A percentile compares a stretch with the other conserved stretches of the same genome.
Conservation (phyloP, 1,140 invertebrate genomes). For the Reticulitermes speratus region DNA sequence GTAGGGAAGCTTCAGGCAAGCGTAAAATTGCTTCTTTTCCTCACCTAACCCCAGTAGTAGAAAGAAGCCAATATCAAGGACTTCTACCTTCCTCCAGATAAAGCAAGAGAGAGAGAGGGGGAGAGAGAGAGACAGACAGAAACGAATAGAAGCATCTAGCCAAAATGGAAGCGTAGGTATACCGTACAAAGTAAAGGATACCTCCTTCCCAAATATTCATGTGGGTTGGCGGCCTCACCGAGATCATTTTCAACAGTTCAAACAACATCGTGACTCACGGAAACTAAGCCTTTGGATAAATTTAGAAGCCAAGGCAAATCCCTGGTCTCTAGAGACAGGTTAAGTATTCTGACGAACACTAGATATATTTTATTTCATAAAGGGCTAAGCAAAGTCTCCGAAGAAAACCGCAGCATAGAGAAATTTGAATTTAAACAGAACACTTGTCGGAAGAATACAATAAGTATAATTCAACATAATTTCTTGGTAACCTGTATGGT, state of each 20-base stretch:
- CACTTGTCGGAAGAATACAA: too few species aligned
- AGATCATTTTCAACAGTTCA: not conserved
- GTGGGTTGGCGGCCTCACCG: not conserved
- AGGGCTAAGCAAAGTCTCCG: too few species aligned
- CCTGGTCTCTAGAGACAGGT: not conserved
- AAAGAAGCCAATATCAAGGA: slow-evolving; percentile 15
- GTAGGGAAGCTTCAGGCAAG: not conserved
- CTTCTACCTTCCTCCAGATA: not conserved
- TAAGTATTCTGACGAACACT: not conserved
- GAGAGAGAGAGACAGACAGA: not conserved
- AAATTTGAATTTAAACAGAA: too few species aligned
- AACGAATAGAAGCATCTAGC: not conserved
- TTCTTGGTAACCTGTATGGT: too few species aligned
- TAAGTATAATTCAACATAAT: too few species aligned
- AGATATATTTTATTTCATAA: too few species aligned
- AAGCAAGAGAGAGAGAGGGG: not conserved
- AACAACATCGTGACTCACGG: not conserved
- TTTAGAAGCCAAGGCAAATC: not conserved
- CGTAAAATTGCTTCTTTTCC: slow-evolving; percentile 18
- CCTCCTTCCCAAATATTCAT: not conserved
- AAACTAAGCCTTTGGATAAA: not conserved
- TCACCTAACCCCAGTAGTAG: slow-evolving; percentile 9
- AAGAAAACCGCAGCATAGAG: too few species aligned
- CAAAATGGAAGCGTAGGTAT: not conserved
- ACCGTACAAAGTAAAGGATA: not conserved